Base-by-base conservation (phyloP, 1,140 invertebrate species). In the Drosophila saltans region DNA sequence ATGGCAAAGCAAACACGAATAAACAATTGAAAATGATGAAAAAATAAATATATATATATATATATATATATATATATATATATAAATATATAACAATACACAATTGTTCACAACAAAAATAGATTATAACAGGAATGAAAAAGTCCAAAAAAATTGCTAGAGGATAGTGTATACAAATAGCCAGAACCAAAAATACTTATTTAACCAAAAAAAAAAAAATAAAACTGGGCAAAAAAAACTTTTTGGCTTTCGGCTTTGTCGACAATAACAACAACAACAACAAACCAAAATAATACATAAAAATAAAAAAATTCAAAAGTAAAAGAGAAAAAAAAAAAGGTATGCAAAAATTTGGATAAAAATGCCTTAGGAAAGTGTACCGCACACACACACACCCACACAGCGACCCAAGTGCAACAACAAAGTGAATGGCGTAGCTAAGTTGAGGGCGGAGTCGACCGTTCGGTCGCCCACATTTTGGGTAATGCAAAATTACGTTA, bases 401-500 rank as follows among this genome's bases (percentile, higher is more conserved):
- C 39, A 65, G 40, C 66, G 24, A 39, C 52, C 30, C 36, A 61
- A 76, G 73, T 77, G 74, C 74, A 76, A 83, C 80, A 88, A 89
- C 88, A 86, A 88, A 89, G 77, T 80, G 81, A 67, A 72, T 70
- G 70, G 56, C 48, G 52, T 39, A 70, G 73, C 72, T 75, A 73
- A 85, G 63, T 71, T 61, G 62, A 52, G 57, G 48, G 41, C 45
- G 71, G 58, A 60, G 66, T 40, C 56, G 66, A 56, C 48, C 66
- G 57, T 55, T 52, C 57, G 68, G 28, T 68, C 72, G 77, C 79
- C 85, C 80, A 84, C 81, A 79, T 89, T 89, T 76, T 66, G 80
- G 84, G 84, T 89, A 89, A 90, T 90, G 85, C 83, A 85, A 90
- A 90, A 90, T 90, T 90, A 90, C 85, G 85, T 90, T 89, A 89